Base-by-base conservation (phyloP, 2,888 invertebrate genomes). In the Opisthograptis luteolata region DNA sequence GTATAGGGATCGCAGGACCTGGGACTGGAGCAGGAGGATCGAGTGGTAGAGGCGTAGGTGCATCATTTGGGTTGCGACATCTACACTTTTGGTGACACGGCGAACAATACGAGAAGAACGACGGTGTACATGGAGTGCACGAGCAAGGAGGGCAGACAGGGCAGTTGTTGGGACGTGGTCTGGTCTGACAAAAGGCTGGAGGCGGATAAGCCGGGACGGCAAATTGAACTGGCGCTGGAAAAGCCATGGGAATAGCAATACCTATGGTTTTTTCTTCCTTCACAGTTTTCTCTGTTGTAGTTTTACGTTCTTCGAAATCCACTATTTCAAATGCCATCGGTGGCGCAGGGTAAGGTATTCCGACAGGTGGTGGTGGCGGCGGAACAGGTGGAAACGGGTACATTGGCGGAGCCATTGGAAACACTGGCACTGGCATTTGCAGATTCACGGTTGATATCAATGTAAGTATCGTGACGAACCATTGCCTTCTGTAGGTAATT, bases 111-210 rank as follows among this genome's bases (percentile, higher is more conserved):
- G 87, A 73, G 49, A 79, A 87, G 59, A 85, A 84, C 1, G 85
- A 60, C n/a, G 87, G 87, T 1, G 84, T 85, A 43, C 87, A 87
- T 1, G 87, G 86, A 15, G 40, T 39, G 43, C 87, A 87, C 0
- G 75, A 39, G 46, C 87, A 87, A 0, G 87, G 87, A 0, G 87
- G 87, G 31, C 87, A 87, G 0, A 80, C 78, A 0, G 87, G 87
- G 34, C 84, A 84, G 15, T 51, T 62, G n/a, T 49, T 57, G 2
- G 67, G 49, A 27, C 65, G 59, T 1, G 60, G 49, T 15, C 60
- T 60, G 1, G 43, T 43, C 32, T 50, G 52, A 36, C 71, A 74
- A 36, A 55, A 66, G 0, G 7, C 3, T 7, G 64, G 65, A 0
- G 71, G 56, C 4, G 66, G 45, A 15, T 64, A 60, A 2, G 72